Evolutionary conservation across 2,113 vertebrate species (phyloP), one percentile per base, ranked within the genome.

Genomic region (Nerophis lumbriciformis): DNA sequence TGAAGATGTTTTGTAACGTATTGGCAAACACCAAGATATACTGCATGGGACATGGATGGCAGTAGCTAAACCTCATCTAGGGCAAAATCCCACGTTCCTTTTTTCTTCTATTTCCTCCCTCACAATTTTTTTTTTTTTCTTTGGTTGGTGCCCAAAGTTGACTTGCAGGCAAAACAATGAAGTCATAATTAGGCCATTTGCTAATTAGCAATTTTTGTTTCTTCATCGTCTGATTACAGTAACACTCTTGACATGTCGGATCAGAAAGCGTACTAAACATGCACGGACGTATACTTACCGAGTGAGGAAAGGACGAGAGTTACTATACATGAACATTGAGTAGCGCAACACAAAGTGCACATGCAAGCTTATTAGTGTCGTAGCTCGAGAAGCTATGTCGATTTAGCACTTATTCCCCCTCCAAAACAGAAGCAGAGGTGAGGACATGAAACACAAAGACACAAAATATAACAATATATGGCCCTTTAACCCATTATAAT

Each of bases 1-100:
- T 94, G 94, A 93, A 94, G 88, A 92, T 93, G 93, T 90, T 84
- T 86, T 91, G 87, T 92, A 88, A 92, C 82, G 73, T 80, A 82
- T 89, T 77, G 88, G 89, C 89, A 91, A 92, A 93, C 88, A 89
- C 90, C 87, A 85, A 90, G 82, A 85, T 85, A 80, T 88, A 90
- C 89, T 92, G 90, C 63, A 86, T 90, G 84, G 72, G 72, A 71
- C 61, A 88, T 90, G 89, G 79, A 84, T 90, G 91, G 91, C 91
- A 92, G 91, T 92, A 90, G 90, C 82, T 89, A 77, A 76, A 84
- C 83, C 86, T 89, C 19, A 1, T 80, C 80, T 87, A 79, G 85
- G 53, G 80, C 72, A 79, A 65, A 19, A 78, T 77, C 73, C 74
- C 75, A 72, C 75, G 15, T 70, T 84, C 73, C 66, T 68, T 73